phyloP scores from a whole-genome alignment of 2,888 invertebrate genomes.

The Tetheella fluctuosa region DNA sequence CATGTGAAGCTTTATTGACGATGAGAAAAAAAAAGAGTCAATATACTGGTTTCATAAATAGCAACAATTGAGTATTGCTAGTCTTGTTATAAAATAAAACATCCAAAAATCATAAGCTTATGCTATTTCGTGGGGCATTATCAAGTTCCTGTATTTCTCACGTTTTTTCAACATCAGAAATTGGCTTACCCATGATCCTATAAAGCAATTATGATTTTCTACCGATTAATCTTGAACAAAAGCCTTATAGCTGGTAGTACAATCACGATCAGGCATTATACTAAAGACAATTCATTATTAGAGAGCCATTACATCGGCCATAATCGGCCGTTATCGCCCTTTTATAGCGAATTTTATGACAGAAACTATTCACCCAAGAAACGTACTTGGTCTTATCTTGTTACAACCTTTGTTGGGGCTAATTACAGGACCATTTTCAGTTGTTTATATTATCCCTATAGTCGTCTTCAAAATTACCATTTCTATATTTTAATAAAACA shows the following conservation, averaged over 20 bases:
- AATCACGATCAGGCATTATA: conserved; percentile 75
- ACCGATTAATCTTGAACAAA: conserved; percentile 60
- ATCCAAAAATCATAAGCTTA: no score
- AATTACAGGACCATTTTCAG: conserved; percentile 51
- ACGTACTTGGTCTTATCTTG: conserved; percentile 70
- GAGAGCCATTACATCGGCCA: conserved; percentile 75
- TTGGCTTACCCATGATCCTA: conserved; percentile 29
- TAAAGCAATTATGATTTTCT: conserved; percentile 47
- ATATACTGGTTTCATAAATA: no score
- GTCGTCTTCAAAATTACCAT: neutral
- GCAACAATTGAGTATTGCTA: no score
- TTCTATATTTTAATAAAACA: neutral
- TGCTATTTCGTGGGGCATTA: no score
- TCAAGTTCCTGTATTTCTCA: no score
- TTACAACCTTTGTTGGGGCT: conserved; percentile 64
- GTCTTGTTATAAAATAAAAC: no score
- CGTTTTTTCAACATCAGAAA: neutral
- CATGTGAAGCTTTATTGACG: no score
- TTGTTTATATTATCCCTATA: neutral
- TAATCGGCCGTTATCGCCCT: conserved; percentile 84
- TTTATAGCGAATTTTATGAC: conserved; percentile 83
- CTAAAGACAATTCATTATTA: conserved; percentile 84
- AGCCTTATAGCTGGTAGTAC: conserved; percentile 52
- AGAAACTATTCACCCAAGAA: conserved; percentile 81
- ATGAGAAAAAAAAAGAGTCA: no score